Conservation (phyloP, 2,797 vertebrate genomes). For the Natrix natrix region DNA sequence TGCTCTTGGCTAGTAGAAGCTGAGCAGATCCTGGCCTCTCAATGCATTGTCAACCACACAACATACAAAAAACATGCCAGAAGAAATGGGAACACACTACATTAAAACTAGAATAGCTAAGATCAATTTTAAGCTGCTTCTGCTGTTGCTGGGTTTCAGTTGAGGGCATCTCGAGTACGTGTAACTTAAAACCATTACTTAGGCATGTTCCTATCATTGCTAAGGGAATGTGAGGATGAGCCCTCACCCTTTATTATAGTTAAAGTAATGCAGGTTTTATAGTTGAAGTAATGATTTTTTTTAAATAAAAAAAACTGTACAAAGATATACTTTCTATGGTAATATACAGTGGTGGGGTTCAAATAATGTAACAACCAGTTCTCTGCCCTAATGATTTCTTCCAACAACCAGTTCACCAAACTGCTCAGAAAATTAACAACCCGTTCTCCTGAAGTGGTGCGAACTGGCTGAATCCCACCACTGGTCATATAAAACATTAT, state of each 20-base stretch:
- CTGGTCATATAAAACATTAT: not conserved
- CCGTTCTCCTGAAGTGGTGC: no score
- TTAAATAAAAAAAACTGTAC: conserved; percentile 24
- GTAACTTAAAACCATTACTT: not conserved
- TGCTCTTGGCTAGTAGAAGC: not conserved
- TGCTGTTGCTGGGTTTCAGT: not conserved
- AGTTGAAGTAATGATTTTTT: conserved; percentile 35
- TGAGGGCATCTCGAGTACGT: not conserved
- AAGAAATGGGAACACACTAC: not conserved
- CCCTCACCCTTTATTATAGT: not conserved
- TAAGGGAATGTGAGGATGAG: not conserved
- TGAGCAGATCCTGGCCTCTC: not conserved
- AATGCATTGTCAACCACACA: not conserved
- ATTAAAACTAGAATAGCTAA: not conserved
- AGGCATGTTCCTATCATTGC: not conserved
- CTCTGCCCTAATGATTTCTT: no score
- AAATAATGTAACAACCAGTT: no score
- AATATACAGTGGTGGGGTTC: not conserved
- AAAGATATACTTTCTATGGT: conserved; percentile 50
- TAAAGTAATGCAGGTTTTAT: not conserved
- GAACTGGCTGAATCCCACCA: no score
- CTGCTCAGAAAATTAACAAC: no score
- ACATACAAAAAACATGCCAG: not conserved
- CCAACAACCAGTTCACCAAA: no score
- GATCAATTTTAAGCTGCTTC: not conserved